Evolutionary conservation across 2,888 invertebrate genomes (phyloP).

Genomic region (Agonopterix heracliana): DNA sequence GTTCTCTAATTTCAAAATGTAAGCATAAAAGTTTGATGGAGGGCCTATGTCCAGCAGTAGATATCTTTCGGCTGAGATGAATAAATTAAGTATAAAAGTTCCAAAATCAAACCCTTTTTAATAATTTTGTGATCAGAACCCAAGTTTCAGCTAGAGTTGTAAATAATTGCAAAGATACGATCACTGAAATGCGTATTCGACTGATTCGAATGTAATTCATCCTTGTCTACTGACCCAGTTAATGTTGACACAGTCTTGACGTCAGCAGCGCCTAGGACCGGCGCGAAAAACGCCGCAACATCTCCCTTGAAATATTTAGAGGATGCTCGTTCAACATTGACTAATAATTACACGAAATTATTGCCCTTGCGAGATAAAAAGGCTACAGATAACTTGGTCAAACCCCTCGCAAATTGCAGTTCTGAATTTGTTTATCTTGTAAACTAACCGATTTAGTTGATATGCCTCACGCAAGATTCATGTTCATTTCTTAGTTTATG

Average conservation of each 20-base stretch:
- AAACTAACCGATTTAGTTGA: conserved; percentile 7
- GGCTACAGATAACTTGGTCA: conserved; percentile 6
- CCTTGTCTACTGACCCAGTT: conserved; percentile 67
- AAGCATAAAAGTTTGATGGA: too few species aligned
- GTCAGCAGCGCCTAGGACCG: conserved; percentile 51
- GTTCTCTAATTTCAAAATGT: too few species aligned
- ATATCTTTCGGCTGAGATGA: too few species aligned
- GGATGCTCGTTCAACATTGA: conserved; percentile 30
- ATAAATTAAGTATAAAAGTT: too few species aligned
- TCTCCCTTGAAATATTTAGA: conserved; percentile 39
- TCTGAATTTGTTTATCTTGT: conserved; percentile 10
- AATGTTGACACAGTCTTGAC: conserved; percentile 65
- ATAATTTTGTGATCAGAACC: too few species aligned
- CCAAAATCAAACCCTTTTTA: too few species aligned
- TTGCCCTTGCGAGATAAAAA: neutral
- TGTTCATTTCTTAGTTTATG: neutral
- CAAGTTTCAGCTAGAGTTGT: neutral
- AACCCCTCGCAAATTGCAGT: conserved; percentile 4
- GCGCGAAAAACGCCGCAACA: conserved; percentile 46
- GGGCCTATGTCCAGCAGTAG: too few species aligned
- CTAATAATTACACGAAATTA: conserved; percentile 4
- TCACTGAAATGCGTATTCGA: neutral
- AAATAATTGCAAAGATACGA: neutral
- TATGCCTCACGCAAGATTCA: conserved; percentile 6
- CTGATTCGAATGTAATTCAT: conserved; percentile 56